A percentile compares a stretch with the other conserved stretches of the same genome.
These are phyloP conservation scores for Buceros bicornis DNA, from an alignment of 2,797 vertebrate species.

Conservation along the genomic window DNA sequence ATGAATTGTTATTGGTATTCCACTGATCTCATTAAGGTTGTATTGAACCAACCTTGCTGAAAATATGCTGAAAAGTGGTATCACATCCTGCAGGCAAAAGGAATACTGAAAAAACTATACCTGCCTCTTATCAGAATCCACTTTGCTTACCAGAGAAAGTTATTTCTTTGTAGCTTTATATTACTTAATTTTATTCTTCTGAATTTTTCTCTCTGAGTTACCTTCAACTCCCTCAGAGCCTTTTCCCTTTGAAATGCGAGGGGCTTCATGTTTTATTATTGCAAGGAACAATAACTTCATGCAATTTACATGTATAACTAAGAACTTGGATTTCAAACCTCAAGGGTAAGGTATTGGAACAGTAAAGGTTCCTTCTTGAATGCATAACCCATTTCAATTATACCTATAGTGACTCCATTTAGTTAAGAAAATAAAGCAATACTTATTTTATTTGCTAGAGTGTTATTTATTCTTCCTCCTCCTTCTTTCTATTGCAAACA, in stretches of 20 bases:
- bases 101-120: not conserved
- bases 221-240: not conserved
- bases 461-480: slow-evolving; percentile 34
- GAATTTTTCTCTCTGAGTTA: slow-evolving; percentile 3
- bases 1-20: slow-evolving; percentile 18
- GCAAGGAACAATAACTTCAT: slow-evolving; percentile 22
- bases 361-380: slow-evolving; percentile 5
- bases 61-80: slow-evolving; percentile 15
- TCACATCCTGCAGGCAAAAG: not conserved
- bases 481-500: slow-evolving; percentile 9
- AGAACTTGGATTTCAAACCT: slow-evolving; percentile 28
- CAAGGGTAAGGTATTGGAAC: not conserved
- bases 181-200: not conserved
- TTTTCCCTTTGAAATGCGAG: slow-evolving; percentile 14
- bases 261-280: not conserved
- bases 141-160: not conserved
- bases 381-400: slow-evolving; percentile 5
- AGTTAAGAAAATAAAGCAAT: slow-evolving; percentile 62
- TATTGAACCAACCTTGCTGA: slow-evolving; percentile 8
- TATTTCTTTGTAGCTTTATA: slow-evolving; percentile 21
- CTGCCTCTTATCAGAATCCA: not conserved
- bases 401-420: slow-evolving; percentile 1
- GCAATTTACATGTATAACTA: slow-evolving; percentile 37
- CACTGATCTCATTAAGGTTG: not conserved
- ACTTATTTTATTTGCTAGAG: slow-evolving; percentile 45